A percentile compares a stretch with the other conserved stretches of the same genome.
These are phyloP conservation scores for Dyspetes luteomarginatus DNA, from an alignment of 2,888 invertebrate genomes.

Conservation along the genomic window DNA sequence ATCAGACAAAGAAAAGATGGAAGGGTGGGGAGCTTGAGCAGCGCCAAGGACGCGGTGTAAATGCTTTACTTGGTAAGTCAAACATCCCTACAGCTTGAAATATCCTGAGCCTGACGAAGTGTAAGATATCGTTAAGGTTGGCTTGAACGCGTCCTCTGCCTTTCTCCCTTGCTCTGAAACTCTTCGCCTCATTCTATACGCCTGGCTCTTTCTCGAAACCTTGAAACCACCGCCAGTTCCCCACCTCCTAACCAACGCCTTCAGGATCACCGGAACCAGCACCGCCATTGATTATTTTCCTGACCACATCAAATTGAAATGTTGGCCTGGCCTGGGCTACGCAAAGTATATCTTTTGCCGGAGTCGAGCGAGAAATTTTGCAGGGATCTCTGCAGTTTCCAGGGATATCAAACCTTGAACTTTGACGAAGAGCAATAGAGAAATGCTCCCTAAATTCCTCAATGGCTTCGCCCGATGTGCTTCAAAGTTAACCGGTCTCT, in stretches of 20 bases:
- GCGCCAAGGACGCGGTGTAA: slow-evolving; percentile 29
- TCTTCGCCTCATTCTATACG: slow-evolving; percentile 1
- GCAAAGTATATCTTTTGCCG: slow-evolving; percentile 71
- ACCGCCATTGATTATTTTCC: slow-evolving; percentile 47
- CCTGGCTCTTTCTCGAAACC: slow-evolving; percentile 1
- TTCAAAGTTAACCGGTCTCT: slow-evolving; percentile 8
- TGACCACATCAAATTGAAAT: slow-evolving; percentile 78
- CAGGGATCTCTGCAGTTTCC: background rate
- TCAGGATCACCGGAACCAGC: too few relatives aligned
- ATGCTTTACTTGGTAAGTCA: slow-evolving; percentile 80
- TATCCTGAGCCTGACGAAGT: slow-evolving; percentile 75
- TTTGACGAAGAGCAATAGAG: slow-evolving; percentile 40
- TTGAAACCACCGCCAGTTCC: slow-evolving; percentile 13
- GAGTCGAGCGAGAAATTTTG: slow-evolving; percentile 37
- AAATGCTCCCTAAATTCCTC: slow-evolving; percentile 29
- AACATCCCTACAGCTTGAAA: slow-evolving; percentile 79
- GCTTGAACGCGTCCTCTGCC: slow-evolving; percentile 66
- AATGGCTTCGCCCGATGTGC: slow-evolving; percentile 8
- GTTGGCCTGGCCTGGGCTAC: slow-evolving; percentile 66
- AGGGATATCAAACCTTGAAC: slow-evolving; percentile 40
- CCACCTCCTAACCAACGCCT: slow-evolving; percentile 28
- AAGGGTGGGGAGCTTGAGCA: slow-evolving; percentile 18
- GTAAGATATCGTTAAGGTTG: slow-evolving; percentile 76
- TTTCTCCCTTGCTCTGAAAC: slow-evolving; percentile 30
- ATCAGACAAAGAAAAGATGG: slow-evolving; percentile 14